Percentiles rank a stretch among this genome's conserved stretches.
Evolutionary conservation across 2,888 invertebrate species (phyloP).

Genomic region (Lasiommata megera): DNA sequence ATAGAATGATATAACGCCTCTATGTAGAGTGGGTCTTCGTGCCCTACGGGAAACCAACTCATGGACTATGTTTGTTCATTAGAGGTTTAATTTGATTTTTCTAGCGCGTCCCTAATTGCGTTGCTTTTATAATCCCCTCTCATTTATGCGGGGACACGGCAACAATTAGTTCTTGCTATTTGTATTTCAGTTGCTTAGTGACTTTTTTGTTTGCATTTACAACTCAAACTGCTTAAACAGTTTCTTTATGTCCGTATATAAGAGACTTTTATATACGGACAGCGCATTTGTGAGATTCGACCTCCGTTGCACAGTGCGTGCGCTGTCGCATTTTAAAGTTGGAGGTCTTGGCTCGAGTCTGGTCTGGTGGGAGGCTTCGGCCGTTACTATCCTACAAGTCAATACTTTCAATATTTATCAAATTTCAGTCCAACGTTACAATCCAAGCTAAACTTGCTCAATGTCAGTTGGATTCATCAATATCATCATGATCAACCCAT

Average conservation of each 20-base stretch:
- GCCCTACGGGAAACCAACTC: constrained; percentile 45
- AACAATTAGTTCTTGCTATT: constrained; percentile 54
- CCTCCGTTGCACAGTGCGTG: too few species aligned
- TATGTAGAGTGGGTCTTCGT: constrained; percentile 40
- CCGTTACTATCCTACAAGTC: too few species aligned
- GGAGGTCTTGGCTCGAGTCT: too few species aligned
- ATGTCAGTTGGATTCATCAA: too few species aligned
- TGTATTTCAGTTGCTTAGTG: constrained; percentile 36
- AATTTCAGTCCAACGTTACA: too few species aligned
- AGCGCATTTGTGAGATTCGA: too few species aligned
- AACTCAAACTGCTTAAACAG: constrained; percentile 11
- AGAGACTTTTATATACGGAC: neutral
- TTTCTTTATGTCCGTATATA: neutral
- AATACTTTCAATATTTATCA: too few species aligned
- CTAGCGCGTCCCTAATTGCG: constrained; percentile 74
- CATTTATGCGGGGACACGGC: constrained; percentile 51
- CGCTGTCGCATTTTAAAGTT: too few species aligned
- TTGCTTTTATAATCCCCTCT: constrained; percentile 62
- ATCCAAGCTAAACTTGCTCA: too few species aligned
- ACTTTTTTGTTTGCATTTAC: constrained; percentile 26
- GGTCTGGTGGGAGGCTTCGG: too few species aligned
- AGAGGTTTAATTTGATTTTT: constrained; percentile 76
- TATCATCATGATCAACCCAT: too few species aligned
- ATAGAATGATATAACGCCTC: too few species aligned
- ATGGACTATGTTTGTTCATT: constrained; percentile 72